Percentiles rank a stretch among this genome's conserved stretches.
These are phyloP conservation scores for Leiothrix lutea DNA, from an alignment of 2,113 vertebrate genomes.

Conservation along the genomic window DNA sequence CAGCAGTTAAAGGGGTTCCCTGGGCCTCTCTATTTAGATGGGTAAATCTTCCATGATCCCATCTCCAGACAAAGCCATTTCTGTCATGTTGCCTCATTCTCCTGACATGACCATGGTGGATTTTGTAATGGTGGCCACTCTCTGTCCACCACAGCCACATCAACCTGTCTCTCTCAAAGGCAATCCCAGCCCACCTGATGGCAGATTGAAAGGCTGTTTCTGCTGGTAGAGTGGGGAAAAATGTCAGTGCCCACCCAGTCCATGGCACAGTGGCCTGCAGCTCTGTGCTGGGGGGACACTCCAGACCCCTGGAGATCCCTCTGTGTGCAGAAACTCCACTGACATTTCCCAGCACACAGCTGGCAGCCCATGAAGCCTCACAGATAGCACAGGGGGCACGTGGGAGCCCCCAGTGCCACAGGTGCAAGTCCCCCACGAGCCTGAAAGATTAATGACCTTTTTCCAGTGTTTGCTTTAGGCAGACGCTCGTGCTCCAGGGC, in stretches of 20 bases:
- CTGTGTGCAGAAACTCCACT: not conserved
- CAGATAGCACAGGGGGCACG: fast-evolving
- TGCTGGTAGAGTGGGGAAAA: not conserved
- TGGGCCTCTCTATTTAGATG: not conserved
- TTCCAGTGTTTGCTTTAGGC: not conserved
- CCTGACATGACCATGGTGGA: not conserved
- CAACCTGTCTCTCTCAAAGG: fast-evolving
- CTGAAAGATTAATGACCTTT: not conserved
- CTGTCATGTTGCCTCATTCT: not conserved
- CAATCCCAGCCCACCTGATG: not conserved
- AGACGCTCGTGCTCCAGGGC: not conserved
- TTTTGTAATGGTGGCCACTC: not conserved
- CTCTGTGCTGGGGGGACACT: not conserved
- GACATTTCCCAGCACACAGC: not conserved
- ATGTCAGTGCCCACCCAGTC: not conserved
- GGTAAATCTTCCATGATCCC: not conserved
- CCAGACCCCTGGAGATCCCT: not conserved
- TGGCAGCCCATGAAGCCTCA: fast-evolving
- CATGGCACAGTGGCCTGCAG: not conserved
- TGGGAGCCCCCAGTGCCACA: not conserved
- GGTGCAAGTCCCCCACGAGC: not conserved
- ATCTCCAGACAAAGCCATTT: not conserved
- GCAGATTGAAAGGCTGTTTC: not conserved
- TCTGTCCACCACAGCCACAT: fast-evolving
- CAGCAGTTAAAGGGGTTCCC: not conserved